These are phyloP conservation scores for Zophobas atratus DNA, from an alignment of 1,140 invertebrate genomes.

Conservation along the genomic window DNA sequence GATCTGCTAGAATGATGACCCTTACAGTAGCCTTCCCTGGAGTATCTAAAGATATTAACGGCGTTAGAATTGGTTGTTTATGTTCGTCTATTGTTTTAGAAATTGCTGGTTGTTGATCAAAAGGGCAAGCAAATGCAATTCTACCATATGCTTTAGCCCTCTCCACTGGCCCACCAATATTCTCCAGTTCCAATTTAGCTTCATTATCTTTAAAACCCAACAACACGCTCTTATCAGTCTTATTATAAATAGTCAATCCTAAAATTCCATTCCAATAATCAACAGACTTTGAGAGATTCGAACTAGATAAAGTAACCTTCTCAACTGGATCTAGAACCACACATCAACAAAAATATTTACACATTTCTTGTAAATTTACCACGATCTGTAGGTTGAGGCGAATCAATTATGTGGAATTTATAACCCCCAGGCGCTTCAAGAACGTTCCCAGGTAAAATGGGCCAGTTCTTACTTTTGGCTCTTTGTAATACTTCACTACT, in stretches of 20 bases:
- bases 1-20: conserved; percentile 97
- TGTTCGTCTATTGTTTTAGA: conserved; percentile 82
- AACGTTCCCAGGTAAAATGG: conserved; percentile 68
- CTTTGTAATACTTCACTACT: conserved; percentile 84
- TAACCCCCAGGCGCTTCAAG: conserved; percentile 93
- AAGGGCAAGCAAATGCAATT: conserved; percentile 93
- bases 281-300: conserved; percentile 82
- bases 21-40: conserved; percentile 96
- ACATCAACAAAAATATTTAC: conserved; percentile 17
- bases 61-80: conserved; percentile 87
- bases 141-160: conserved; percentile 95
- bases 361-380: conserved; percentile 68
- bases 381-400: conserved; percentile 76
- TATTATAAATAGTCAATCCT: conserved; percentile 80
- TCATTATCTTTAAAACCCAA: conserved; percentile 83
- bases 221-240: conserved; percentile 73
- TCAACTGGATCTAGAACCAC: conserved; percentile 81
- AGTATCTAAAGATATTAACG: conserved; percentile 91
- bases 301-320: conserved; percentile 86
- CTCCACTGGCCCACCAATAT: conserved; percentile 81
- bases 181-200: conserved; percentile 82
- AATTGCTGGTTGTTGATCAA: conserved; percentile 80
- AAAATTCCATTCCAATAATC: conserved; percentile 89
- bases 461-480: conserved; percentile 79
- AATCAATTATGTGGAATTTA: conserved; percentile 85